Evolutionary conservation across 1,140 invertebrate species (phyloP).

Genomic region (Microvelia longipes): DNA sequence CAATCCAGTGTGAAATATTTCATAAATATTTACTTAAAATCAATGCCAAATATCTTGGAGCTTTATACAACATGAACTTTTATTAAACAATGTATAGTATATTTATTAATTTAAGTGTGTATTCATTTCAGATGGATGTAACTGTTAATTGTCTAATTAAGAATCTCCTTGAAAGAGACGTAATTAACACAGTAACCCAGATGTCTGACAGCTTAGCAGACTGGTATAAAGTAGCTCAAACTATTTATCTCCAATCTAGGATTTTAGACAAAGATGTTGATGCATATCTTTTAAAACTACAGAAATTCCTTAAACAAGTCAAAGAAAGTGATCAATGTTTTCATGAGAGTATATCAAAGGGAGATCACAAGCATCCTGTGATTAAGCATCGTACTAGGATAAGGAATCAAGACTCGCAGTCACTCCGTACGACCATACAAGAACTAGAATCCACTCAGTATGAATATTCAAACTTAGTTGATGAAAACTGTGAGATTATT

Average conservation of each 20-base stretch:
- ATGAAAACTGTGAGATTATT: not conserved
- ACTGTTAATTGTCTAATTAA: conserved; percentile 46
- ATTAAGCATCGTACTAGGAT: conserved; percentile 10
- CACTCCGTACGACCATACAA: conserved; percentile 29
- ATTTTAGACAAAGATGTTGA: conserved; percentile 57
- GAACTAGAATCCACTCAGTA: conserved; percentile 33
- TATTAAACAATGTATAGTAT: too few species aligned
- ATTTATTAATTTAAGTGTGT: too few species aligned
- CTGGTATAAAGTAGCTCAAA: conserved; percentile 73
- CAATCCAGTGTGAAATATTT: too few species aligned
- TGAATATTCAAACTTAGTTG: conserved; percentile 26
- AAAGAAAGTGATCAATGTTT: conserved; percentile 20
- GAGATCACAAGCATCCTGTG: conserved; percentile 12
- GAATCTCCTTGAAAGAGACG: conserved; percentile 45
- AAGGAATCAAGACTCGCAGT: conserved; percentile 10
- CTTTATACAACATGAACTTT: too few species aligned
- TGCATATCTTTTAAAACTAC: conserved; percentile 33
- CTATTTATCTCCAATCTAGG: conserved; percentile 51
- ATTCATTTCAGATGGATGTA: conserved; percentile 41
- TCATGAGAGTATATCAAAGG: conserved; percentile 20
- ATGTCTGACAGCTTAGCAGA: conserved; percentile 57
- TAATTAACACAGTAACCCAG: conserved; percentile 45
- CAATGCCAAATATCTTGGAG: too few species aligned
- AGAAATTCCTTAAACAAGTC: conserved; percentile 22
- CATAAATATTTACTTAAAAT: too few species aligned